phyloP scores from a whole-genome alignment of 2,797 vertebrate species.

The Antennarius maculatus region DNA sequence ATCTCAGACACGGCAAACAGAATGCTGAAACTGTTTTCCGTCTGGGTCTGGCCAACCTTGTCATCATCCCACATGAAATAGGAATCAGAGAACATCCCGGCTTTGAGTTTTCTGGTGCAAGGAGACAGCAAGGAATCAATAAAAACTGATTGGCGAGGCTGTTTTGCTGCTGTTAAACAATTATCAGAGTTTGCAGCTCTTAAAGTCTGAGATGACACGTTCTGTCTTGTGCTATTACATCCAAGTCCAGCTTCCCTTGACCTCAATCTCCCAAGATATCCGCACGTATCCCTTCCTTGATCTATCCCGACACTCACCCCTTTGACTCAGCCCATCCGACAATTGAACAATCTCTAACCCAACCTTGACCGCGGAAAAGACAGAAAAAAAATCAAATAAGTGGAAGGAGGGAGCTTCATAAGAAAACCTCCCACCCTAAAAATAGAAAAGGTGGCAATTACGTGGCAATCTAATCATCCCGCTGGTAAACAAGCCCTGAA shows the following conservation, averaged over 20 bases:
- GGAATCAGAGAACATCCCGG: slow-evolving; percentile 31
- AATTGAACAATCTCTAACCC: slow-evolving; percentile 52
- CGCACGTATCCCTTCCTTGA: slow-evolving; percentile 17
- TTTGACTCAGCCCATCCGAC: slow-evolving; percentile 48
- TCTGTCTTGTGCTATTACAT: slow-evolving; percentile 48
- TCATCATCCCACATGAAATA: slow-evolving; percentile 45
- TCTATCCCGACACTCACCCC: slow-evolving; percentile 36
- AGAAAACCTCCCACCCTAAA: slow-evolving; percentile 67
- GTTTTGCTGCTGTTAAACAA: slow-evolving; percentile 48
- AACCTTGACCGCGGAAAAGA: slow-evolving; percentile 65
- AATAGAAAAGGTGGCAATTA: slow-evolving; percentile 81
- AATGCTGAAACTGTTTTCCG: slow-evolving; percentile 32
- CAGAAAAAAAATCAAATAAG: slow-evolving; percentile 21
- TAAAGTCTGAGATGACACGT: slow-evolving; percentile 58
- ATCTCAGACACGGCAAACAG: background rate
- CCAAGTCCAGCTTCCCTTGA: slow-evolving; percentile 66
- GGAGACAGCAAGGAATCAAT: slow-evolving; percentile 54
- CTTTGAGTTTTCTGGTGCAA: slow-evolving; percentile 35
- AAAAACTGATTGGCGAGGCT: slow-evolving; percentile 55
- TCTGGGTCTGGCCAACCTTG: background rate
- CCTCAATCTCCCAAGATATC: slow-evolving; percentile 70
- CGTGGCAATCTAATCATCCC: slow-evolving; percentile 77
- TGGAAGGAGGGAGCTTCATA: slow-evolving; percentile 32
- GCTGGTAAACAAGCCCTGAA: slow-evolving; percentile 76
- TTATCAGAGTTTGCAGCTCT: slow-evolving; percentile 51